Conservation (phyloP, 2,797 vertebrate genomes). For the Sciaenops ocellatus region DNA sequence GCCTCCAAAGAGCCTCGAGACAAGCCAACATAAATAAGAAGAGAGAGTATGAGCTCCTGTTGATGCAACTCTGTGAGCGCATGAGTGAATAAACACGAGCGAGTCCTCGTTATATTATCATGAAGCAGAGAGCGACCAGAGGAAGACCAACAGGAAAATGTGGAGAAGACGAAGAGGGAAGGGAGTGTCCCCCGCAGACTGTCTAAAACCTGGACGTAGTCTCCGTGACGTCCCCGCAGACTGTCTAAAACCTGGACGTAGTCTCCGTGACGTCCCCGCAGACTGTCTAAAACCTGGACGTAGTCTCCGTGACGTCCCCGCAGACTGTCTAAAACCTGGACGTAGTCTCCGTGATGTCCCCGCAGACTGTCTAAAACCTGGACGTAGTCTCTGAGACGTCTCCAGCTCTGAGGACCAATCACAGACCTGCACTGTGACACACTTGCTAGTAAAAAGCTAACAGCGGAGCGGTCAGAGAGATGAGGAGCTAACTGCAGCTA, state of each 20-base stretch:
- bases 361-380: too few species aligned
- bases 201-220: too few species aligned
- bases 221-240: neutral
- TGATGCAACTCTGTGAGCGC: neutral
- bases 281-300: too few species aligned
- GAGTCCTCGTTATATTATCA: conserved; percentile 23
- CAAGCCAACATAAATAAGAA: conserved; percentile 31
- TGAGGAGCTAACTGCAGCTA: neutral
- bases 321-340: too few species aligned
- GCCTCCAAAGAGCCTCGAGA: conserved; percentile 30
- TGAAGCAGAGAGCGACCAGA: conserved; percentile 17
- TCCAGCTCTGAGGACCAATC: neutral
- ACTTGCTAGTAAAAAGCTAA: neutral
- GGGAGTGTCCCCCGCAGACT: too few species aligned
- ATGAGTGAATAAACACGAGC: conserved; percentile 46
- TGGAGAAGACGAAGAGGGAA: conserved; percentile 3
- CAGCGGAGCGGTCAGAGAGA: neutral
- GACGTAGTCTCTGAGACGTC: neutral
- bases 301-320: too few species aligned
- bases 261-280: too few species aligned
- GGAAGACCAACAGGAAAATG: neutral
- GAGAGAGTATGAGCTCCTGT: neutral
- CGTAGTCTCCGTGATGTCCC: too few species aligned
- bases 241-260: too few species aligned
- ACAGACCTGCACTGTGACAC: neutral